These are phyloP conservation scores for Neotoxoptera formosana DNA, from an alignment of 1,140 invertebrate genomes.

Conservation along the genomic window DNA sequence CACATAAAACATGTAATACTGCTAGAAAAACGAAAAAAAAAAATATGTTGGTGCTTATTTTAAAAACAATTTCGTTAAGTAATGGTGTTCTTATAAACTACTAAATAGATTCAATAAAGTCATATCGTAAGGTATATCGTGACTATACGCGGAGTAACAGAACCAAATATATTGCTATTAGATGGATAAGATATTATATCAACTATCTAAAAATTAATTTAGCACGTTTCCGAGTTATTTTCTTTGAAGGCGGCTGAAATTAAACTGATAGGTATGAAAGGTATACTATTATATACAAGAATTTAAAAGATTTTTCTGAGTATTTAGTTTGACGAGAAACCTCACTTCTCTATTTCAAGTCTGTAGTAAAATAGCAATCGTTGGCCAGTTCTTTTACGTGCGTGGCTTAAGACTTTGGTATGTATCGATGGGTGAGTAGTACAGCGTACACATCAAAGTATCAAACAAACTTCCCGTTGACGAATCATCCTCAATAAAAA, in stretches of 20 bases:
- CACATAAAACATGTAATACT: neutral
- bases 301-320: neutral
- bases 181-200: neutral
- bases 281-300: neutral
- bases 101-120: neutral
- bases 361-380: neutral
- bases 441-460: neutral
- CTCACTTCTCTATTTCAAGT: neutral
- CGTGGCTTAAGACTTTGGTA: neutral
- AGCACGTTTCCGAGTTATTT: neutral
- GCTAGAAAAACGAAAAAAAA: too few species aligned
- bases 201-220: neutral
- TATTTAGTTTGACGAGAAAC: neutral
- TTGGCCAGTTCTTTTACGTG: neutral
- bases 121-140: neutral
- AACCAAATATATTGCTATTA: neutral
- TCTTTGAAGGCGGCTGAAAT: neutral
- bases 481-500: neutral
- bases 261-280: neutral
- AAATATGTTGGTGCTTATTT: neutral
- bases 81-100: neutral
- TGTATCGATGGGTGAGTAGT: neutral
- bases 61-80: neutral
- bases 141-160: neutral
- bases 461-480: neutral